Evolutionary conservation across 1,140 invertebrate species (phyloP).

Genomic region (Pemphigus obesinymphae): DNA sequence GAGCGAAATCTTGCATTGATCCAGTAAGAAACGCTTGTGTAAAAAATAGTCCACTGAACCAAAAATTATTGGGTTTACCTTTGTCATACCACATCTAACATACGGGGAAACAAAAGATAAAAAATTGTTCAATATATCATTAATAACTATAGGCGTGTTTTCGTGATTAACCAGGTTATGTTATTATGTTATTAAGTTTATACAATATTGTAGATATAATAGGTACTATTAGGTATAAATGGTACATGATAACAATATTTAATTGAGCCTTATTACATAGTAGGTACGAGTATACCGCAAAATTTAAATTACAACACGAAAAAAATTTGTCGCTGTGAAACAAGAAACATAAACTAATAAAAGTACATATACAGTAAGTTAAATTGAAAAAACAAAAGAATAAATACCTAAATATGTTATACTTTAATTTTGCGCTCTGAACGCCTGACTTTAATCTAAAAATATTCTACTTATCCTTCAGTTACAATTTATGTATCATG

Average conservation of each 20-base stretch:
- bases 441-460: not conserved
- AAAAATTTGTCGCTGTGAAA: not conserved
- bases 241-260: too few relatives aligned
- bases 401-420: too few relatives aligned
- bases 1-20: slow-evolving; percentile 84
- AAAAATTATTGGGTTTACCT: slow-evolving; percentile 77
- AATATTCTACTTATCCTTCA: not conserved
- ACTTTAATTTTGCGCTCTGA: not conserved
- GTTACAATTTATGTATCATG: not conserved
- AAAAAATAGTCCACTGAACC: slow-evolving; percentile 93
- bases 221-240: too few relatives aligned
- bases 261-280: too few relatives aligned
- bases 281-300: not conserved
- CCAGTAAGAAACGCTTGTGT: slow-evolving; percentile 90
- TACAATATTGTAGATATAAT: too few relatives aligned
- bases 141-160: too few relatives aligned
- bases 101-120: not conserved
- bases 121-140: not conserved
- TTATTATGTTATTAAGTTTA: not conserved
- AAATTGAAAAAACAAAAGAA: not conserved
- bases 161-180: too few relatives aligned
- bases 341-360: not conserved
- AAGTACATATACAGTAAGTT: not conserved
- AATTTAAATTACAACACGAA: not conserved
- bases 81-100: slow-evolving; percentile 67